Evolutionary conservation across 2,113 vertebrate species (phyloP).

Genomic region (Porphyrio hochstetteri): DNA sequence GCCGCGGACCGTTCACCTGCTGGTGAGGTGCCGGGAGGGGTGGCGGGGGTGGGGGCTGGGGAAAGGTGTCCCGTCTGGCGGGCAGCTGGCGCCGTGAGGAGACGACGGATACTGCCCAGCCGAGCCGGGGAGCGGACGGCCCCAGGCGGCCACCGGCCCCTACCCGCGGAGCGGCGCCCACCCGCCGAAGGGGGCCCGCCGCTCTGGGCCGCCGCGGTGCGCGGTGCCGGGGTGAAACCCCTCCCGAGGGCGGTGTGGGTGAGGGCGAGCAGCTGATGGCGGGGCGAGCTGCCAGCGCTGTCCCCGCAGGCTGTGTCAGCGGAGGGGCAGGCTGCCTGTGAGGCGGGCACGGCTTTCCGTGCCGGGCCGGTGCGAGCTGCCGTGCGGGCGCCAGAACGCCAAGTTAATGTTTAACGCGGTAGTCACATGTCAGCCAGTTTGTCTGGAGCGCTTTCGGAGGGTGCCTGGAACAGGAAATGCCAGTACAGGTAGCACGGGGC

Average conservation of each 20-base stretch:
- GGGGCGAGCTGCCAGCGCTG: neutral
- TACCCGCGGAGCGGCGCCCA: neutral
- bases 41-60: neutral
- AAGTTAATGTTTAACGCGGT: conserved; percentile 59
- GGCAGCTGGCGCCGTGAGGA: no score
- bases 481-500: conserved; percentile 33
- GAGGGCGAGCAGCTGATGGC: neutral
- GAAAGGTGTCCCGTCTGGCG: no score
- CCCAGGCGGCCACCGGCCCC: no score
- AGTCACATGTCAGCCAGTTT: neutral
- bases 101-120: no score
- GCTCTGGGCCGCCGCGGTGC: neutral
- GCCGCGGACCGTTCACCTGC: neutral
- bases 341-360: neutral
- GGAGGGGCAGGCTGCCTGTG: neutral
- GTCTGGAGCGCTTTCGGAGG: neutral
- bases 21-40: no score
- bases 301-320: neutral
- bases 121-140: no score
- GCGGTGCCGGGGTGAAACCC: neutral
- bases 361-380: neutral
- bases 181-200: neutral
- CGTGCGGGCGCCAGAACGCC: neutral
- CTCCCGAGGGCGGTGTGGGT: neutral
- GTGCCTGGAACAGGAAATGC: conserved; percentile 66